These are phyloP conservation scores for Helleia helle DNA, from an alignment of 2,888 invertebrate species.

Conservation along the genomic window DNA sequence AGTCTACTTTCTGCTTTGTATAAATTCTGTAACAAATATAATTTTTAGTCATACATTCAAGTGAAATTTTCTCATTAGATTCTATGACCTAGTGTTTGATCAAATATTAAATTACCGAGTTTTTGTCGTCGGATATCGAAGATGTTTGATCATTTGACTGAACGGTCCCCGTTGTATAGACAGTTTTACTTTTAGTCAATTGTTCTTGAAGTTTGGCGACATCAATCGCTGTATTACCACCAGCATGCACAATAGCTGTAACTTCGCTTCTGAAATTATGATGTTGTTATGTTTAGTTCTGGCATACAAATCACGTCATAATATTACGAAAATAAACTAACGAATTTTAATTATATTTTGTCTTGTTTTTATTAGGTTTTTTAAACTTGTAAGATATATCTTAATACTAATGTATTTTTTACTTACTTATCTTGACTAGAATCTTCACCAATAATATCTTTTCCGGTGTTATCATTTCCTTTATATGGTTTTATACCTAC, in stretches of 20 bases:
- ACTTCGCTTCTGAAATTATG: conserved; percentile 77
- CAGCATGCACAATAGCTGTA: conserved; percentile 79
- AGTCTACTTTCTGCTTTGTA: conserved; percentile 82
- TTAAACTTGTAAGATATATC: background rate
- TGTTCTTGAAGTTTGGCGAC: conserved; percentile 81
- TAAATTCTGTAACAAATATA: conserved; percentile 68
- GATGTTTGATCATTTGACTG: conserved; percentile 29
- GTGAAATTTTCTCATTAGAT: too few relatives aligned
- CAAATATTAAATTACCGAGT: conserved; percentile 46
- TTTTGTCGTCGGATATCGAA: conserved; percentile 26
- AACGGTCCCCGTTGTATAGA: conserved; percentile 48
- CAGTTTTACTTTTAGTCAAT: conserved; percentile 59
- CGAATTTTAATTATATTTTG: too few relatives aligned
- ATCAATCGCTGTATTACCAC: conserved; percentile 79
- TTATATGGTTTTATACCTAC: conserved; percentile 81
- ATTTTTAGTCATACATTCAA: too few relatives aligned
- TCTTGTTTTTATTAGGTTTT: too few relatives aligned
- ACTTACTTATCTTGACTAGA: conserved; percentile 74
- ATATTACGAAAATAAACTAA: too few relatives aligned
- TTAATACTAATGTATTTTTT: background rate
- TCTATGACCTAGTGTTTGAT: background rate
- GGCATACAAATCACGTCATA: too few relatives aligned
- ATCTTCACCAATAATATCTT: conserved; percentile 62
- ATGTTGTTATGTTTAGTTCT: too few relatives aligned
- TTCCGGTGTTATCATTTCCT: conserved; percentile 70